phyloP scores from a whole-genome alignment of 2,888 invertebrate genomes.

The Hyposoter didymator region DNA sequence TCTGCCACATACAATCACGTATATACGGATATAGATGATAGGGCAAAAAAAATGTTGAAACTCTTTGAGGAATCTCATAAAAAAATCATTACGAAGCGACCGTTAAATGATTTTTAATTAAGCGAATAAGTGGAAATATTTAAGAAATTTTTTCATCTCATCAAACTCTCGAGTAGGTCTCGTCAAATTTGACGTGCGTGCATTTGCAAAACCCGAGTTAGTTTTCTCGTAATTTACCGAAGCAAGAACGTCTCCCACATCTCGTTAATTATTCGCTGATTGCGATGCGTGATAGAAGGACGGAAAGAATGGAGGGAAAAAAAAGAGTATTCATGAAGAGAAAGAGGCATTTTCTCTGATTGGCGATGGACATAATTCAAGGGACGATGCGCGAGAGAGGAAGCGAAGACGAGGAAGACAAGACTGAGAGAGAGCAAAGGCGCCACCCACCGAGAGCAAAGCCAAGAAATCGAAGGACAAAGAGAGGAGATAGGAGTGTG shows the following conservation, averaged over 20 bases:
- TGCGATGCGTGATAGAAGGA: conserved; percentile 58
- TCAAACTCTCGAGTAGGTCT: conserved; percentile 20
- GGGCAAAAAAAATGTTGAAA: conserved; percentile 6
- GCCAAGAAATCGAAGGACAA: conserved; percentile 33
- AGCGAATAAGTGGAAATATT: conserved; percentile 41
- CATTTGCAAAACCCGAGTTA: conserved; percentile 45
- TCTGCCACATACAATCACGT: conserved; percentile 37
- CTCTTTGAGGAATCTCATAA: conserved; percentile 10
- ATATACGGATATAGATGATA: conserved; percentile 8
- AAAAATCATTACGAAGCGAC: conserved; percentile 3
- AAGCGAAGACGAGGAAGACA: neutral
- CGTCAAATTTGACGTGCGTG: conserved; percentile 63
- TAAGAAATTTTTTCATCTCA: neutral
- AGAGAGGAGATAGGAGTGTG: conserved; percentile 62
- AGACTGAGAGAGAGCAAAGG: conserved; percentile 58
- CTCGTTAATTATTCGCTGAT: conserved; percentile 64
- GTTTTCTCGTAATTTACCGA: conserved; percentile 50
- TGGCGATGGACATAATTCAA: conserved; percentile 67
- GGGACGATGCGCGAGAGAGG: conserved; percentile 59
- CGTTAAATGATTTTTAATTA: conserved; percentile 64
- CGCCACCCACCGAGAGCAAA: conserved; percentile 77
- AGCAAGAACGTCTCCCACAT: conserved; percentile 43
- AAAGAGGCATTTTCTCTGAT: conserved; percentile 43
- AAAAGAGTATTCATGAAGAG: conserved; percentile 40
- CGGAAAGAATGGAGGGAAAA: conserved; percentile 2